Evolutionary conservation across 2,797 vertebrate species (phyloP).

Genomic region (Centropyge bicolor): DNA sequence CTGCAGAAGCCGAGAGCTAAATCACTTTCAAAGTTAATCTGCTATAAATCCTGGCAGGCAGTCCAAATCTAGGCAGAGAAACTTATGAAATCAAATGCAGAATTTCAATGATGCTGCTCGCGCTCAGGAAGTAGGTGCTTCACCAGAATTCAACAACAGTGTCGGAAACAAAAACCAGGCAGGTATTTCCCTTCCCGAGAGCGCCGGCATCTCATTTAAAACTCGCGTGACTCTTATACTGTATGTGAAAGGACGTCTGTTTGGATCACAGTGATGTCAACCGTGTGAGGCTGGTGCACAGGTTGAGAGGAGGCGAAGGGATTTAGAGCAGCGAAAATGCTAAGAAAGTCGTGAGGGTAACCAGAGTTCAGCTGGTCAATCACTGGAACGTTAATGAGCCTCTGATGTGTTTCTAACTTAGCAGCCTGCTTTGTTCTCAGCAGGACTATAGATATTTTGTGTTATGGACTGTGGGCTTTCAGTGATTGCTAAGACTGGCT

Average conservation of each 20-base stretch:
- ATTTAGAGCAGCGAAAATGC: conserved; percentile 24
- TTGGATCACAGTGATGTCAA: conserved; percentile 32
- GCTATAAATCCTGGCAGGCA: conserved; percentile 76
- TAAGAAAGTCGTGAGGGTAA: conserved; percentile 47
- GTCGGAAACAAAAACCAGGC: conserved; percentile 29
- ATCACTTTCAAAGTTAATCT: conserved; percentile 82
- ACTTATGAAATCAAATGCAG: conserved; percentile 73
- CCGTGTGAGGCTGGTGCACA: conserved; percentile 8
- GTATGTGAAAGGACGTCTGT: conserved; percentile 17
- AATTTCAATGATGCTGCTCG: conserved; percentile 69
- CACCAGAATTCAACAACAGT: conserved; percentile 35
- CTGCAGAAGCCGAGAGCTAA: conserved; percentile 68
- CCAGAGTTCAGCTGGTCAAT: conserved; percentile 72
- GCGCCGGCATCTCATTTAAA: conserved; percentile 17
- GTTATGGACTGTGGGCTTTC: conserved; percentile 40
- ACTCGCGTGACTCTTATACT: background rate
- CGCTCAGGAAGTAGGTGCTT: conserved; percentile 25
- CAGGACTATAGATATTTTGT: conserved; percentile 49
- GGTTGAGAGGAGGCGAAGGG: background rate
- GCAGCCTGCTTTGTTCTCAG: conserved; percentile 69
- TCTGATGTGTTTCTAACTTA: conserved; percentile 57
- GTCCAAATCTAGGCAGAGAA: conserved; percentile 72
- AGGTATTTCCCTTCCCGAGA: conserved; percentile 10
- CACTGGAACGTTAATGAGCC: conserved; percentile 64
- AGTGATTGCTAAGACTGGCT: conserved; percentile 33